Evolutionary conservation across 2,113 vertebrate species (phyloP).

Genomic region (Myocastor coypus): DNA sequence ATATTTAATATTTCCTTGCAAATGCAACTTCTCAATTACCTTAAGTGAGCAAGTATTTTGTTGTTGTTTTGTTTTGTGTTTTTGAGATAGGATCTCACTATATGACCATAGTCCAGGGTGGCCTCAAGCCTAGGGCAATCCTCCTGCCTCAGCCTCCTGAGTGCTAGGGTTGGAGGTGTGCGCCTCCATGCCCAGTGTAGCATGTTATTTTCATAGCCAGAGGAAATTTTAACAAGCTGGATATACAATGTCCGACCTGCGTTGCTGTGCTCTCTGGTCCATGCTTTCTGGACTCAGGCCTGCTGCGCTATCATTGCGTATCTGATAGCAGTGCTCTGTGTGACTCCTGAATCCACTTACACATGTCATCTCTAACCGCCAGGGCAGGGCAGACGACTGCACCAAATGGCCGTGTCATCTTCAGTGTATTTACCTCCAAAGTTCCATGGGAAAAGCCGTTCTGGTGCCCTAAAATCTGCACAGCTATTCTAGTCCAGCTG

Average conservation of each 20-base stretch:
- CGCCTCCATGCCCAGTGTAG: background rate
- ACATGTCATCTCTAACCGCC: background rate
- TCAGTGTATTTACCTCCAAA: background rate
- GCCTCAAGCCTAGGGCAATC: background rate
- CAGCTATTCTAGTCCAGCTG: background rate
- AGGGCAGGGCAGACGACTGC: too few relatives aligned
- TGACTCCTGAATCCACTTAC: background rate
- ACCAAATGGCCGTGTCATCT: background rate
- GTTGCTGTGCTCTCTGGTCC: background rate
- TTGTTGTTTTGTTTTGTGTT: background rate
- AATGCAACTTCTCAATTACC: background rate
- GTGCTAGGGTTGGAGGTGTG: background rate
- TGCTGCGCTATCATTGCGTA: background rate
- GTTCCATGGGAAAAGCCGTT: background rate
- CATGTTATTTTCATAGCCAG: background rate
- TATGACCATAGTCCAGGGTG: background rate
- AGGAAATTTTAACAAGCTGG: conserved; percentile 3
- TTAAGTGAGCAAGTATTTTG: background rate
- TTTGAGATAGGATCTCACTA: background rate
- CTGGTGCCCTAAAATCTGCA: background rate
- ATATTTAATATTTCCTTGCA: background rate
- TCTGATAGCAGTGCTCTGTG: background rate
- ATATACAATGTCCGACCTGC: background rate
- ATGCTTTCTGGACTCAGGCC: background rate
- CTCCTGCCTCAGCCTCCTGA: background rate